Evolutionary conservation across 2,113 vertebrate species (phyloP).

Genomic region (Ptyas mucosa): DNA sequence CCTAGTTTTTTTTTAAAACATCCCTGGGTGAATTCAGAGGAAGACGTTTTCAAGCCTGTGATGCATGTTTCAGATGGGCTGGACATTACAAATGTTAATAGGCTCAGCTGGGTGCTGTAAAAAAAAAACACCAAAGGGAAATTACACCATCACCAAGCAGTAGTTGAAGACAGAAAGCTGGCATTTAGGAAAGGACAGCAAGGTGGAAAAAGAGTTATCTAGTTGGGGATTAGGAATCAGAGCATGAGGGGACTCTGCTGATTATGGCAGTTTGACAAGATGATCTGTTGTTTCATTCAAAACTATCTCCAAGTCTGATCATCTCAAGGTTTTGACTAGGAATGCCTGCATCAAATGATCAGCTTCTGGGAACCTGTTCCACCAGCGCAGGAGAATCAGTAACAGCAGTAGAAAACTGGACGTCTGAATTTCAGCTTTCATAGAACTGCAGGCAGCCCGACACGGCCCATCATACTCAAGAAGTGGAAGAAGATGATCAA

Average conservation of each 20-base stretch:
- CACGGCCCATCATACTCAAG: slow-evolving; percentile 70
- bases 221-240: not conserved
- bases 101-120: slow-evolving; percentile 73
- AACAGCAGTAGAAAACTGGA: slow-evolving; percentile 77
- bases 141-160: slow-evolving; percentile 63
- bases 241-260: slow-evolving; percentile 72
- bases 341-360: slow-evolving; percentile 77
- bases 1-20: slow-evolving; percentile 35
- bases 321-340: slow-evolving; percentile 66
- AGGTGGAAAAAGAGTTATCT: slow-evolving; percentile 69
- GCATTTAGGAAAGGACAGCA: slow-evolving; percentile 72
- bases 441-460: slow-evolving; percentile 71
- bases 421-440: slow-evolving; percentile 73
- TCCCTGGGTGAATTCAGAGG: slow-evolving; percentile 69
- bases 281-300: slow-evolving; percentile 64
- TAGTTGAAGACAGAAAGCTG: slow-evolving; percentile 73
- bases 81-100: slow-evolving; percentile 74
- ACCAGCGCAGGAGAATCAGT: slow-evolving; percentile 70
- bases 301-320: slow-evolving; percentile 67
- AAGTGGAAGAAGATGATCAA: slow-evolving; percentile 64
- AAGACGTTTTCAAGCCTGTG: slow-evolving; percentile 70
- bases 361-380: slow-evolving; percentile 70
- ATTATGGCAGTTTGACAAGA: slow-evolving; percentile 72
- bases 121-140: slow-evolving; percentile 56
- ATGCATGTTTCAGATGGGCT: slow-evolving; percentile 70